Evolutionary conservation across 2,888 invertebrate species (phyloP).

Genomic region (Agriopis marginaria): DNA sequence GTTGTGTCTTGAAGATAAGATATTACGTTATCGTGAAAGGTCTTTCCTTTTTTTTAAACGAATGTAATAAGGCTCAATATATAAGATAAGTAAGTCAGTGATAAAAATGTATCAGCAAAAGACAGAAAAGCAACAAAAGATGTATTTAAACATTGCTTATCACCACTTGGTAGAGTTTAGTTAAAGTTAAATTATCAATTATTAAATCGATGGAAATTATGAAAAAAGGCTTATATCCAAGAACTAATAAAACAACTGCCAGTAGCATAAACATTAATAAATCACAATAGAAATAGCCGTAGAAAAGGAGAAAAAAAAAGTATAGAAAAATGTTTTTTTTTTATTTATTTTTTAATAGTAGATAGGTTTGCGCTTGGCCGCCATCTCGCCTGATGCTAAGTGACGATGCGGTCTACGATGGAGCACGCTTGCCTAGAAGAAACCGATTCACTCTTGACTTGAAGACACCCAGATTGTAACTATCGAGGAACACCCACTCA

Average conservation of each 20-base stretch:
- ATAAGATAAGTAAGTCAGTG: constrained; percentile 19
- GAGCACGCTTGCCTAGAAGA: too few species aligned
- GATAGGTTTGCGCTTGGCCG: too few species aligned
- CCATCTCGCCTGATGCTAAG: too few species aligned
- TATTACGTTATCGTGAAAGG: constrained; percentile 32
- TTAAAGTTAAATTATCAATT: neutral
- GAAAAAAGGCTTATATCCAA: neutral
- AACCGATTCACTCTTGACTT: too few species aligned
- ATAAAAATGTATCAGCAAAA: constrained; percentile 12
- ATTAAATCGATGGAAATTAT: neutral
- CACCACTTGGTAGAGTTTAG: constrained; percentile 1
- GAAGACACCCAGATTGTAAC: too few species aligned
- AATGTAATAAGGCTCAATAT: constrained; percentile 30
- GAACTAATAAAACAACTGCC: neutral
- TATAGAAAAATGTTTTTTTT: too few species aligned
- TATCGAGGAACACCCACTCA: too few species aligned
- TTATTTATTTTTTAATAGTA: too few species aligned
- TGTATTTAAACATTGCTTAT: neutral
- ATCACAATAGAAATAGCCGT: neutral
- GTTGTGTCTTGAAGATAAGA: constrained; percentile 22
- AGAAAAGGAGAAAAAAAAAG: too few species aligned
- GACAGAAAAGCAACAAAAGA: constrained; percentile 1
- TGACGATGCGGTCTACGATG: too few species aligned
- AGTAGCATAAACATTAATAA: neutral
- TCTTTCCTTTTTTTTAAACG: constrained; percentile 30